A percentile compares a stretch with the other conserved stretches of the same genome.
phyloP scores from a whole-genome alignment of 2,888 invertebrate species.

The Drepanosiphum platanoidis region DNA sequence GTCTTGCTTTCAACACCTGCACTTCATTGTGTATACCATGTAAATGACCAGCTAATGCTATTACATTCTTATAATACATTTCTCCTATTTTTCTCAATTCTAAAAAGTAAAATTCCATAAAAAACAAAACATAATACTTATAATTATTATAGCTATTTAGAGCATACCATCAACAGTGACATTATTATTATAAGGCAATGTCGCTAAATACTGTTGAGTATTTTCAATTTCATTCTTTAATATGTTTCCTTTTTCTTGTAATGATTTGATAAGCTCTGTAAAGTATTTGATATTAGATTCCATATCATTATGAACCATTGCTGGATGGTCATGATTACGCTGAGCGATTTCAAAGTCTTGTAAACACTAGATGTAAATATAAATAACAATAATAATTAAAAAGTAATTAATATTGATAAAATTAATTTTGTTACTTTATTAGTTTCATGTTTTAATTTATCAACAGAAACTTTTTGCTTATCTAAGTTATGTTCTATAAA shows the following conservation, averaged over 20 bases:
- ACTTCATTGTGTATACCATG: conserved; percentile 57
- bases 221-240: conserved; percentile 60
- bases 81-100: conserved; percentile 55
- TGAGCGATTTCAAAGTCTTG: conserved; percentile 62
- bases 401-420: not conserved
- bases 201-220: conserved; percentile 60
- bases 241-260: conserved; percentile 56
- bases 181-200: conserved; percentile 56
- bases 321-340: conserved; percentile 59
- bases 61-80: conserved; percentile 61
- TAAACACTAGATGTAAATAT: conserved; percentile 48
- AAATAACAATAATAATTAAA: not conserved
- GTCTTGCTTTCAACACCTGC: conserved; percentile 56
- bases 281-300: conserved; percentile 59
- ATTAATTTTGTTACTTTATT: conserved; percentile 27
- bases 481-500: conserved; percentile 59
- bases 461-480: conserved; percentile 53
- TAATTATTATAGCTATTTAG: not conserved
- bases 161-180: conserved; percentile 47
- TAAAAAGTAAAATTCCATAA: not conserved
- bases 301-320: conserved; percentile 61
- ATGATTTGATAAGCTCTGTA: conserved; percentile 53
- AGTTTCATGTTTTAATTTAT: conserved; percentile 56
- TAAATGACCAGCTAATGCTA: conserved; percentile 59
- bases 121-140: not conserved